Conservation (phyloP, 2,888 invertebrate genomes). For the Aethes cnicana region DNA sequence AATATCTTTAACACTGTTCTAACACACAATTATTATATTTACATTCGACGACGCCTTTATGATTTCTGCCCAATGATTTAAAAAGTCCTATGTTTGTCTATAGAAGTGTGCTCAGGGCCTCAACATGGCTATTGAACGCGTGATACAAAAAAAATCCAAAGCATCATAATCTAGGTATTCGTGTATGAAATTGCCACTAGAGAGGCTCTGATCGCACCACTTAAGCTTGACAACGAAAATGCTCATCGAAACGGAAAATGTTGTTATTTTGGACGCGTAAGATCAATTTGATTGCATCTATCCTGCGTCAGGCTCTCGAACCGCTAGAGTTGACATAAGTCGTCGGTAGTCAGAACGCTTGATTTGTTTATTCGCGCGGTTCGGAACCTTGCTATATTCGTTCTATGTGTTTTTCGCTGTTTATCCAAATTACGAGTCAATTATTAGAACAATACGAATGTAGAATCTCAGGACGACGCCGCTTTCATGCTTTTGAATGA, state of each 20-base stretch:
- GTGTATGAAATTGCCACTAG: too few species aligned
- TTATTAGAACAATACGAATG: slow-evolving; percentile 40
- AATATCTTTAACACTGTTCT: too few species aligned
- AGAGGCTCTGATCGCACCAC: too few species aligned
- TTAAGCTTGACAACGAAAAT: slow-evolving; percentile 43
- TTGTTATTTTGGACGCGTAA: slow-evolving; percentile 24
- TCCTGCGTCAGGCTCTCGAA: background rate
- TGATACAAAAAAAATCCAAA: too few species aligned
- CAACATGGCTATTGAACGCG: too few species aligned
- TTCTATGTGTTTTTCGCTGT: slow-evolving; percentile 34
- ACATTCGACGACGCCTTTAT: too few species aligned
- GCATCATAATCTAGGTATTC: too few species aligned
- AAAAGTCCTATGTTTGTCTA: too few species aligned
- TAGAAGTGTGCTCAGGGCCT: too few species aligned
- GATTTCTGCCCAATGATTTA: too few species aligned
- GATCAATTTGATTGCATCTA: background rate
- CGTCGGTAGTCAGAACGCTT: too few species aligned
- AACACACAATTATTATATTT: too few species aligned
- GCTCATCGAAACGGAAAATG: slow-evolving; percentile 54
- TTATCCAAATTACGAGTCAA: slow-evolving; percentile 43
- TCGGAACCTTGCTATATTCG: slow-evolving; percentile 17
- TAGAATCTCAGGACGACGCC: background rate
- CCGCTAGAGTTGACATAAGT: background rate
- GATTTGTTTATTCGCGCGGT: slow-evolving; percentile 6
- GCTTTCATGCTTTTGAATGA: background rate